Evolutionary conservation across 2,888 invertebrate genomes (phyloP), one percentile per base, ranked within the genome.

Genomic region (Polietes domitor): DNA sequence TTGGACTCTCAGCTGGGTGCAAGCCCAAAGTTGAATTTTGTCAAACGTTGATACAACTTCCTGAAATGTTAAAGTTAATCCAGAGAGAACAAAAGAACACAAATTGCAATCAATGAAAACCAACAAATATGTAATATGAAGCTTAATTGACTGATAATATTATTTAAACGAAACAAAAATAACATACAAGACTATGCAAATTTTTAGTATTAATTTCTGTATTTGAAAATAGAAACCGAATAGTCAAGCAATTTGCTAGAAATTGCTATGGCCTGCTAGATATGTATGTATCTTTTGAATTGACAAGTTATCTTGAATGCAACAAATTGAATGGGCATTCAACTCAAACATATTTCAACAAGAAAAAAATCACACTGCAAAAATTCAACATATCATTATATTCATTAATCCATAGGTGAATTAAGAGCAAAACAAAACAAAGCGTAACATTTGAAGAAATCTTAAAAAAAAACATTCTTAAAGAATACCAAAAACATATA

Each of bases 61-160:
- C 73, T 78, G 37, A 78, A 80, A 55, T 74, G 71, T 83, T 75
- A 65, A 65, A 81, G 58, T 81, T 77, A 80, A 82, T 63, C 65
- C 47, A 77, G 47, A 41, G 32, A 53, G 26, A 61, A 72, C 28
- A 55, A 75, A 53, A 32, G 47, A 24, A 53, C 43, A 79, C 73
- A 61, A 63, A 26, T 61, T 26, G 71, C 53, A 75, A 50, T 72
- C 50, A 50, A 53, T 71, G 50, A 74, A 76, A 41, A 53, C 61
- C 15, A 61, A 21, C 5, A 68, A 55, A 55, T 19, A 41, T 73
- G 47, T 4, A 70, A 80, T 55, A 77, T 65, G 78, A 78, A 41
- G 84, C 73, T 81, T 79, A 84, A 84, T 81, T 84, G 84, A 84
- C 86, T 86, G 82, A 76, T 80, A 63, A 82, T 47, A 77, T 83